Conservation (phyloP, 2,888 invertebrate species). For the Ornithoptera alexandrae region DNA sequence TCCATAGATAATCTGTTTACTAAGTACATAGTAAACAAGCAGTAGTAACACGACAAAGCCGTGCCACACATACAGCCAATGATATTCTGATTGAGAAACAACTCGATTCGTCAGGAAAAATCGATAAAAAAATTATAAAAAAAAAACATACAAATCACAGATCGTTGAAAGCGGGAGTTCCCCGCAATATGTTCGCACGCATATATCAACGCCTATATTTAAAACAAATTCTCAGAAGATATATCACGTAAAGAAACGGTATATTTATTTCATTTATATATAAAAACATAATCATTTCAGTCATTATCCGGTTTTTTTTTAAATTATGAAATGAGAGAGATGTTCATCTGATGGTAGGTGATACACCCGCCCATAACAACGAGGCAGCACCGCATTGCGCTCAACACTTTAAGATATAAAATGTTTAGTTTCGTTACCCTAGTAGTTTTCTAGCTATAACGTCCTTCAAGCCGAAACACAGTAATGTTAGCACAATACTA, state of each 20-base stretch:
- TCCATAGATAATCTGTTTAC: neutral
- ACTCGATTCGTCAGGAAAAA: neutral
- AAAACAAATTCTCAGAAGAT: slow-evolving; percentile 5
- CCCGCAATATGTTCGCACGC: neutral
- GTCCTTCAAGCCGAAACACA: too few relatives aligned
- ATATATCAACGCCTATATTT: neutral
- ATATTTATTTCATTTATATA: neutral
- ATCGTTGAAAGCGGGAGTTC: slow-evolving; percentile 4
- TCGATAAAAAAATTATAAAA: neutral
- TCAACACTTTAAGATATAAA: too few relatives aligned
- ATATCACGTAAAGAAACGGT: neutral
- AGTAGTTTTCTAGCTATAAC: too few relatives aligned
- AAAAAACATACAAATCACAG: neutral
- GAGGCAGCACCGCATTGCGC: too few relatives aligned
- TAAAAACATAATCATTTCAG: too few relatives aligned
- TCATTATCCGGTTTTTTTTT: too few relatives aligned
- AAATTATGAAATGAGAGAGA: too few relatives aligned
- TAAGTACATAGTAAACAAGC: neutral
- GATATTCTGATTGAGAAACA: neutral
- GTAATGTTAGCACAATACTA: too few relatives aligned
- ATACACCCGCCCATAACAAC: too few relatives aligned
- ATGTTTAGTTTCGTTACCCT: too few relatives aligned
- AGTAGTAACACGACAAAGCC: neutral
- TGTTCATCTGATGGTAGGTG: too few relatives aligned
- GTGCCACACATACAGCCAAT: neutral